These are phyloP conservation scores for Schlechtendalia chinensis DNA, from an alignment of 1,140 invertebrate species.

Conservation along the genomic window DNA sequence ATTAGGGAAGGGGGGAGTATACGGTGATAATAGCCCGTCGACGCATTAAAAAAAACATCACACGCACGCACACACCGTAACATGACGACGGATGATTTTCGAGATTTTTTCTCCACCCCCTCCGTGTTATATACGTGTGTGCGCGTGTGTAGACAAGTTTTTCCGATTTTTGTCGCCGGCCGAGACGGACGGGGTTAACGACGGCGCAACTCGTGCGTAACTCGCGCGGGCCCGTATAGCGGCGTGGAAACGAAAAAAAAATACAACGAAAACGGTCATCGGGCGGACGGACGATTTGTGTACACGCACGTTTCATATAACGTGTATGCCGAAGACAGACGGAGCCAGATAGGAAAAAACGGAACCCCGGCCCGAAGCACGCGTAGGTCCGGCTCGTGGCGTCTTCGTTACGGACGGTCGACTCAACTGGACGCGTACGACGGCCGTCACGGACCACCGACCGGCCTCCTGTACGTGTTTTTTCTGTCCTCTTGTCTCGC, in stretches of 20 bases:
- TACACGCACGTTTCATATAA: neutral
- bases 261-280: constrained; percentile 40
- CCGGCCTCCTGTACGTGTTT: neutral
- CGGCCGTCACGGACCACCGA: too few relatives aligned
- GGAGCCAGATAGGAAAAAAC: neutral
- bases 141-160: neutral
- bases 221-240: neutral
- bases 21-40: too few relatives aligned
- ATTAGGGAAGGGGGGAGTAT: too few relatives aligned
- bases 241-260: constrained; percentile 6
- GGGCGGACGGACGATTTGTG: constrained; percentile 34
- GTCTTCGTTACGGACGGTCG: constrained; percentile 33
- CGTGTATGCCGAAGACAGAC: neutral
- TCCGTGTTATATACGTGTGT: constrained; percentile 7
- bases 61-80: constrained; percentile 19
- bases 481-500: neutral
- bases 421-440: constrained; percentile 30
- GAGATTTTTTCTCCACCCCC: constrained; percentile 12
- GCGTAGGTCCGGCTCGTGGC: constrained; percentile 27
- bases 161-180: constrained; percentile 43
- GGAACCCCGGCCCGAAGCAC: neutral
- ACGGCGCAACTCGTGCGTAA: constrained; percentile 43
- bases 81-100: constrained; percentile 43
- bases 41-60: constrained; percentile 22
- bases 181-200: constrained; percentile 26